Base-by-base conservation (phyloP, 2,113 vertebrate species). In the Perognathus longimembris region DNA sequence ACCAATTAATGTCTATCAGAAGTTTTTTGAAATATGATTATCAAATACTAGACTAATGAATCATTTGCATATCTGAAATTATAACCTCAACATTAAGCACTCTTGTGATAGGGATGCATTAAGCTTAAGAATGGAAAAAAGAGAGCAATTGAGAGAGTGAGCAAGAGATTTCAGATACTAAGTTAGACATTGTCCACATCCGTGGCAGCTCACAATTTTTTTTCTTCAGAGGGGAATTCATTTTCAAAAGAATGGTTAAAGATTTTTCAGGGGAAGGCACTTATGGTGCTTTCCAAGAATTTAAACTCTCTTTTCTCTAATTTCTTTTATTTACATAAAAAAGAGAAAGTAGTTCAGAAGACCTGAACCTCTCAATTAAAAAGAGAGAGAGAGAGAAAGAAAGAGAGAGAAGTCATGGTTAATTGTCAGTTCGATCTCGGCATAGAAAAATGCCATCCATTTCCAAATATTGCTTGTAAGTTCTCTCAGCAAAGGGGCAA, bases 1-100 rank as follows among this genome's bases (percentile, higher is more conserved):
- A 93, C 92, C 88, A 96, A 96, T 96, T 95, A 95, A 95, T 97
- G 94, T 92, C 90, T 76, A 85, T 94, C 95, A 95, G 75, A 96
- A 96, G 77, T 95, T 96, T 97, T 95, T 78, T 91, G 86, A 95
- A 95, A 94, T 94, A 91, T 91, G 88, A 95, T 96, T 92, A 95
- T 96, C 88, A 92, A 95, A 95, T 93, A 80, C 75, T 91, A 0
- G 0, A 87, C 87, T 89, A 95, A 96, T 95, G 90, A 92, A 93
- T 95, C 90, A 96, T 93, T 95, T 93, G 90, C 93, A 94, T 95
- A 86, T 93, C 90, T 95, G 75, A 96, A 96, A 96, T 95, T 88
- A 94, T 92, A 88, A 95, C 82, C 80, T 94, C 90, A 97, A 96
- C 57, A 74, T 93, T 71, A 95, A 93, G 82, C 85, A 86, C 24